Base-by-base conservation (phyloP, 2,113 vertebrate genomes). In the Triplophysa tibetana region DNA sequence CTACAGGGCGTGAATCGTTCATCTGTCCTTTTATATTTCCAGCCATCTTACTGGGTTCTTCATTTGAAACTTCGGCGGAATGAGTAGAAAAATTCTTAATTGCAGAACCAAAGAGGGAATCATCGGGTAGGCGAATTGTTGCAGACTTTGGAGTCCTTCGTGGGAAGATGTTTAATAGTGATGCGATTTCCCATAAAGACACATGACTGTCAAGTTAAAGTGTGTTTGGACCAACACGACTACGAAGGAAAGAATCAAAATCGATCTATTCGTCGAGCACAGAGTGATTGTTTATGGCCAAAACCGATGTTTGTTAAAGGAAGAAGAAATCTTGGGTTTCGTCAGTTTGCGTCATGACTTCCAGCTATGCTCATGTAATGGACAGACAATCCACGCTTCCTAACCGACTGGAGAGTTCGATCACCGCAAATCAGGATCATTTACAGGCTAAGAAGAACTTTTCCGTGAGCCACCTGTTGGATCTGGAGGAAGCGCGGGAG, bases 381-480 rank as follows among this genome's bases (percentile, higher is more conserved):
- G 94, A 96, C 86, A 91, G 95, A 88, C 93, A 93, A 83, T 89
- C 92, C 80, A 84, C 91, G 79, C 87, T 93, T 85, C 70, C 89
- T 62, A 89, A 90, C 89, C 94, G 94, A 86, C 85, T 94, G 89
- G 94, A 95, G 86, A 94, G 90, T 86, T 90, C 93, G 16, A 87
- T 91, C 78, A 88, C 84, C 13, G 89, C 92, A 81, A 91, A 89
- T 83, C 93, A 94, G 89, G 94, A 95, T 89, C 92, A 92, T 86
- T 91, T 96, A 87, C 94, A 95, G 90, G 94, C 91, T 58, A 95
- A 95, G 86, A 96, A 96, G 92, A 96, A 95, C 92, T 95, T 96
- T 90, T 95, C 95, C 11, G 95, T 95, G 81, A 95, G 95, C 89
- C 95, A 96, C 94, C 92, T 96, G 94, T 84, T 96, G 85, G 95